phyloP scores from a whole-genome alignment of 2,888 invertebrate species.

The Dione vanillae region DNA sequence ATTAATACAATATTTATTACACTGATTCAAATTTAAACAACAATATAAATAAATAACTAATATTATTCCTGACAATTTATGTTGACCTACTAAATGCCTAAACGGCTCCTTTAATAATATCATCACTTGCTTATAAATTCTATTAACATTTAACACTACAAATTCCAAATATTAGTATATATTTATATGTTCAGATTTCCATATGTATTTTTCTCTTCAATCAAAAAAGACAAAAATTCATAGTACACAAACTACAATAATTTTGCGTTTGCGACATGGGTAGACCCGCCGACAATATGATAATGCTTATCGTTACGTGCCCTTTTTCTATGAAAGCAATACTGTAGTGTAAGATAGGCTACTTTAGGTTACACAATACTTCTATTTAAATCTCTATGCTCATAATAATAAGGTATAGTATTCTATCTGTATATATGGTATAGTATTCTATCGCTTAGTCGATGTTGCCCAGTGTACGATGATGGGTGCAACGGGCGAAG shows the following conservation, averaged over 20 bases:
- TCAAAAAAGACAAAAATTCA: neutral
- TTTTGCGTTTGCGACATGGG: conserved; percentile 50
- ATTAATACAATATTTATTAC: too few species aligned
- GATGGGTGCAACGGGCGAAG: conserved; percentile 63
- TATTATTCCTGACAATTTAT: too few species aligned
- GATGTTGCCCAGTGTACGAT: conserved; percentile 46
- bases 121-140: too few species aligned
- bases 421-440: too few species aligned
- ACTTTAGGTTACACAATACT: neutral
- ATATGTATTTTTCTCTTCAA: too few species aligned
- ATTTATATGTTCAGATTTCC: too few species aligned
- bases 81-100: too few species aligned
- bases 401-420: conserved; percentile 32
- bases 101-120: too few species aligned
- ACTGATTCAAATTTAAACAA: too few species aligned
- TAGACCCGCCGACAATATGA: conserved; percentile 58
- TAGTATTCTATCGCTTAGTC: neutral
- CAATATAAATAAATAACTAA: too few species aligned
- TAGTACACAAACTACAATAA: neutral
- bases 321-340: conserved; percentile 63
- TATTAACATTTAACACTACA: too few species aligned
- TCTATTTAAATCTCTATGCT: conserved; percentile 31
- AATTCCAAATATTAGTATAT: too few species aligned
- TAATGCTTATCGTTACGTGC: conserved; percentile 69
- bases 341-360: conserved; percentile 39